Conservation (phyloP, 2,888 invertebrate species). For the Shargacucullia verbasci region DNA sequence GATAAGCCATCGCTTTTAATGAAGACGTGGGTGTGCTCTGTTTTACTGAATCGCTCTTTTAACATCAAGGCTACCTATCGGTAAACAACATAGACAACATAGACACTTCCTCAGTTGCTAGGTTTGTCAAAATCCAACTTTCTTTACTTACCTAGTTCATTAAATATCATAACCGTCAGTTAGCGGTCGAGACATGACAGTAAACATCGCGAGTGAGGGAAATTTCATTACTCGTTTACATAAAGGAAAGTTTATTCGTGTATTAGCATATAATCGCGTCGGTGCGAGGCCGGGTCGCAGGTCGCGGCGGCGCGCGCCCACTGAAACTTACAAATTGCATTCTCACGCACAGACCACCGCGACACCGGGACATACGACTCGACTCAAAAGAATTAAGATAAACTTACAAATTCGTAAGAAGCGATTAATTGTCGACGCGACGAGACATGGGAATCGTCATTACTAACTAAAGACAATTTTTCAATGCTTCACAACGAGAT, state of each 20-base stretch:
- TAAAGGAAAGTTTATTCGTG: constrained; percentile 68
- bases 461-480: constrained; percentile 54
- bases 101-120: constrained; percentile 41
- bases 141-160: constrained; percentile 13
- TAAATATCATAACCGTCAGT: constrained; percentile 5
- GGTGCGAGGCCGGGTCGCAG: constrained; percentile 66
- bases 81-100: too few species aligned
- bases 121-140: constrained; percentile 23
- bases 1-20: constrained; percentile 83
- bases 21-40: constrained; percentile 84
- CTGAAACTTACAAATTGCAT: constrained; percentile 76
- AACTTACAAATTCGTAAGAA: constrained; percentile 51
- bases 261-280: constrained; percentile 81
- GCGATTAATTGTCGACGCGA: constrained; percentile 46
- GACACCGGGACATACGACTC: constrained; percentile 42
- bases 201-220: constrained; percentile 49
- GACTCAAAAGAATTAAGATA: constrained; percentile 48
- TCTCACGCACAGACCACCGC: constrained; percentile 72
- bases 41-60: constrained; percentile 65
- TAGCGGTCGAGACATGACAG: constrained; percentile 25
- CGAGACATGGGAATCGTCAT: constrained; percentile 39
- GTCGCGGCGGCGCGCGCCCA: constrained; percentile 48
- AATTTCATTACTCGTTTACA: constrained; percentile 63
- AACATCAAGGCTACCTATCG: constrained; percentile 54
- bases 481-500: constrained; percentile 64